These are phyloP conservation scores for Jacana jacana DNA, from an alignment of 2,113 vertebrate species.

Conservation along the genomic window DNA sequence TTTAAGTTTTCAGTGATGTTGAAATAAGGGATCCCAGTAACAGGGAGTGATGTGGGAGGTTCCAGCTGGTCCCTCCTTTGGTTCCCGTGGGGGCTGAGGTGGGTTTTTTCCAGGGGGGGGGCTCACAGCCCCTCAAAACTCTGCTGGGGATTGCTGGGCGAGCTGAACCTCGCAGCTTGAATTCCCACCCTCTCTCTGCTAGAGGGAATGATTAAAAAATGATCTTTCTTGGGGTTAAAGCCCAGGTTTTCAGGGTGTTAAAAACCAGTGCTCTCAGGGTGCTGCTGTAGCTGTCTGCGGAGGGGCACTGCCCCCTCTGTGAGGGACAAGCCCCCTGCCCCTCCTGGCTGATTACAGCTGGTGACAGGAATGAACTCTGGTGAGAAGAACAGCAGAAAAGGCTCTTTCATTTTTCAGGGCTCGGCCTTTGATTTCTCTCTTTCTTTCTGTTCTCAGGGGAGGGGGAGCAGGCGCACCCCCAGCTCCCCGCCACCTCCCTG, in stretches of 20 bases:
- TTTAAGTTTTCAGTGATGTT: background rate
- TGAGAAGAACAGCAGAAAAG: background rate
- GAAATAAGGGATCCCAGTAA: background rate
- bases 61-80: background rate
- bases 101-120: too few relatives aligned
- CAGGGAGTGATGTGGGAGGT: fast-evolving
- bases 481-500: background rate
- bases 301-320: too few relatives aligned
- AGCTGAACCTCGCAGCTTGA: background rate
- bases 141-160: fast-evolving
- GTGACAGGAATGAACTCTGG: background rate
- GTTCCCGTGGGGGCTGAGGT: fast-evolving
- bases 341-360: too few relatives aligned
- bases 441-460: too few relatives aligned
- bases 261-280: fast-evolving
- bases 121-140: background rate
- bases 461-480: background rate
- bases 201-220: background rate
- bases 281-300: fast-evolving
- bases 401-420: background rate
- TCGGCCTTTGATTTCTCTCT: background rate
- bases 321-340: too few relatives aligned
- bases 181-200: background rate
- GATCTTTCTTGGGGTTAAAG: background rate
- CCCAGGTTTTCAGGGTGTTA: background rate